phyloP scores from a whole-genome alignment of 2,113 vertebrate genomes.

The Phaethornis superciliosus region DNA sequence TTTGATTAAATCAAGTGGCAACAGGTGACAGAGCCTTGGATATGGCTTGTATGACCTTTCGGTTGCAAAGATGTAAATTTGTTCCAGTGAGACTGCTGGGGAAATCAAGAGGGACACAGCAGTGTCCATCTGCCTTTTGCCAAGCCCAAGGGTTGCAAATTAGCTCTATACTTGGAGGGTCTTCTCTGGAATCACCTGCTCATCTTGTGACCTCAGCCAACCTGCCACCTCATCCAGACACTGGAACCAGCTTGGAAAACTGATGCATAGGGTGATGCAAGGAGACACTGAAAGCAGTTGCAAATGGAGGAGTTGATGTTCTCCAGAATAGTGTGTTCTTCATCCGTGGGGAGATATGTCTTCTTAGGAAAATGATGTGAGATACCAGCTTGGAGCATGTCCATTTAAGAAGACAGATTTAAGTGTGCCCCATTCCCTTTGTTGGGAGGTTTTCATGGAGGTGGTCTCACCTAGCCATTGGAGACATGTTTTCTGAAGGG shows the following conservation, averaged over 20 bases:
- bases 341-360: neutral
- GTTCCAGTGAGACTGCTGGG: neutral
- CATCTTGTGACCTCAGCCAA: neutral
- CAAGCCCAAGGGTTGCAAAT: neutral
- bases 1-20: neutral
- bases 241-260: neutral
- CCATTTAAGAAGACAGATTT: neutral
- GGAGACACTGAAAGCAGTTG: neutral
- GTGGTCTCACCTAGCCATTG: neutral
- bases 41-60: neutral
- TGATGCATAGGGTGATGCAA: neutral
- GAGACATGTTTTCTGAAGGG: neutral
- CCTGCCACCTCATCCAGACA: neutral
- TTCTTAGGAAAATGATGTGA: neutral
- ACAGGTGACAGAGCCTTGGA: neutral
- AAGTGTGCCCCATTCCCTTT: neutral
- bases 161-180: neutral
- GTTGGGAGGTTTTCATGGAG: neutral
- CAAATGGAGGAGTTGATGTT: neutral
- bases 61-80: neutral
- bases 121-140: neutral
- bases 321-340: neutral
- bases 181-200: neutral
- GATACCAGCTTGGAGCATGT: neutral
- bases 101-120: neutral